Base-by-base conservation (phyloP, 2,113 vertebrate genomes). In the Indicator maculatus region DNA sequence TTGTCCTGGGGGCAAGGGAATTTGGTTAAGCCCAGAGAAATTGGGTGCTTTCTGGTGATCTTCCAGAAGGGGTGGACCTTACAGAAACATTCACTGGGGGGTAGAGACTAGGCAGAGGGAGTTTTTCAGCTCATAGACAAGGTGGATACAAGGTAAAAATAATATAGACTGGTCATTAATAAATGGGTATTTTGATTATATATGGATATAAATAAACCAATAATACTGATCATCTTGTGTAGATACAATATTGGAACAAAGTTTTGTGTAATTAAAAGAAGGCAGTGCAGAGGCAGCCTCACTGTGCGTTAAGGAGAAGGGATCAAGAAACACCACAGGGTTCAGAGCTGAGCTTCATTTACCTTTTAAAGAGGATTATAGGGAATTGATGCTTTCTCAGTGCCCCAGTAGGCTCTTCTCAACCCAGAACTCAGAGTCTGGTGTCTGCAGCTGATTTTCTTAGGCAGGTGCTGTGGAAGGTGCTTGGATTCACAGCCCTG, bases 321-420 rank as follows among this genome's bases (percentile, higher is more conserved):
- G 45, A 39, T 47, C n/a, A 5, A 74, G 47, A 41, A 41, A 36
- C 17, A 4, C 12, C 0, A 0, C 8, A 31, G 0, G 0, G 65
- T 70, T 91, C 67, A 70, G 50, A 24, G 45, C 39, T 71, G 74
- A 93, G 78, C 52, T 89, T 93, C 44, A 19, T 78, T 78, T 91
- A 64, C 58, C 53, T 78, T 84, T 84, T n/a, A 72, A 87, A 89
- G 66, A 60, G 81, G 89, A 82, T 65, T 89, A 72, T 26, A 85
- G 50, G 89, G 69, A 86, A 91, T 31, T 8, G 80, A 52, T 90
- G 33, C 83, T 78, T 89, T 87, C 70, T 72, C 33, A 21, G 50
- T 71, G 60, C 58, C 66, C 44, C 26, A 27, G 47, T 30, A 67
- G 23, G 53, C 58, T 75, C 90, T 89, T 95, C 74, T 28, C 56